Evolutionary conservation across 2,797 vertebrate genomes (phyloP).

Genomic region (Eulemur rubriventer): DNA sequence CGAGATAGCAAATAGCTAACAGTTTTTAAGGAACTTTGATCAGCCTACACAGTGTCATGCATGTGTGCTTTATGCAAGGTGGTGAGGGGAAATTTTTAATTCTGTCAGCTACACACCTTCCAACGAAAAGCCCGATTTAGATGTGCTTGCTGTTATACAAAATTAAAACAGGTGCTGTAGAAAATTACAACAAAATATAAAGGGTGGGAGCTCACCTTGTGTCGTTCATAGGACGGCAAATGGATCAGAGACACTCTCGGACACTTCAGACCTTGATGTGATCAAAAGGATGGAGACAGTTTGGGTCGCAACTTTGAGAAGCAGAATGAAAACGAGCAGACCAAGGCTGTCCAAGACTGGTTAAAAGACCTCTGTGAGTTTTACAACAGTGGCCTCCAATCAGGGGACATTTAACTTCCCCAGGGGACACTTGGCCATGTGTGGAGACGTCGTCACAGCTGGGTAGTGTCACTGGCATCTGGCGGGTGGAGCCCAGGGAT

Average conservation of each 20-base stretch:
- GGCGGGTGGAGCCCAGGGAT: no score
- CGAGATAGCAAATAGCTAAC: neutral
- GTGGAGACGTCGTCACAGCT: rapidly evolving
- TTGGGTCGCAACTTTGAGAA: neutral
- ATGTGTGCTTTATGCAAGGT: neutral
- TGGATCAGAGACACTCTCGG: rapidly evolving
- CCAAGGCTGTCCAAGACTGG: rapidly evolving
- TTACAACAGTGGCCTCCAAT: rapidly evolving
- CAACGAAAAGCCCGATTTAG: rapidly evolving
- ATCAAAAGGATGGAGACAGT: rapidly evolving
- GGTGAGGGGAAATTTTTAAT: neutral
- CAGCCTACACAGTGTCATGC: rapidly evolving
- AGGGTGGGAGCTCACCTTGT: rapidly evolving
- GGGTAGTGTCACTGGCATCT: neutral
- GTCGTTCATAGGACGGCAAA: no score
- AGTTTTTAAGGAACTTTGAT: neutral
- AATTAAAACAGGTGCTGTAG: no score
- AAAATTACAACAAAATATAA: neutral
- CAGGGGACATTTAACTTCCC: rapidly evolving
- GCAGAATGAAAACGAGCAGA: rapidly evolving
- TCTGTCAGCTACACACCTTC: rapidly evolving
- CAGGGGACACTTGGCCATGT: rapidly evolving
- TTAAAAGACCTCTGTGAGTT: rapidly evolving
- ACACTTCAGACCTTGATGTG: neutral
- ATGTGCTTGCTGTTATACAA: rapidly evolving